Conservation (phyloP, 2,113 vertebrate species). For the Alethe diademata region DNA sequence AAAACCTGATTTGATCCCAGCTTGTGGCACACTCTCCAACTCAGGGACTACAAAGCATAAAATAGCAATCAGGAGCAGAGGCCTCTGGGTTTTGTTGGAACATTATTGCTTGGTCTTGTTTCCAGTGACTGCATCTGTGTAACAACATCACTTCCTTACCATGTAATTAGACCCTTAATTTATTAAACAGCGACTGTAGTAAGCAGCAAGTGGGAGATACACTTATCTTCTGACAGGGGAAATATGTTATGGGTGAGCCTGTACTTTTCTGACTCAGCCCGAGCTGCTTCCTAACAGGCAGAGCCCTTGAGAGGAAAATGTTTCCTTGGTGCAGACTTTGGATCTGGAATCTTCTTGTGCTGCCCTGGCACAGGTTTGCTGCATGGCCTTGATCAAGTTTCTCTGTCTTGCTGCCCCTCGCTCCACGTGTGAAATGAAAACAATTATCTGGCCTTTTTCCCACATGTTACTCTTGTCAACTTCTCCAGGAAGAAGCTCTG, state of each 20-base stretch:
- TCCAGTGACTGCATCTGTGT: slow-evolving; percentile 57
- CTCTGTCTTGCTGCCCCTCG: not conserved
- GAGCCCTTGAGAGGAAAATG: not conserved
- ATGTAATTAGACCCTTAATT: slow-evolving; percentile 63
- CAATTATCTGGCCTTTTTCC: not conserved
- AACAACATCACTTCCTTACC: slow-evolving; percentile 53
- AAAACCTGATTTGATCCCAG: not conserved
- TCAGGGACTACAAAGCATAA: not conserved
- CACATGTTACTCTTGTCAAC: accelerated
- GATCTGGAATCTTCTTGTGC: not conserved
- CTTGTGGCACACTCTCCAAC: not conserved
- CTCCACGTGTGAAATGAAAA: not conserved
- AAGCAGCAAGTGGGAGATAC: slow-evolving; percentile 27
- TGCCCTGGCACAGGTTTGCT: not conserved
- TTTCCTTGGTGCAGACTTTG: not conserved
- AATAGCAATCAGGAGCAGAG: slow-evolving; percentile 35
- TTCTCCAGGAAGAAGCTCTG: not conserved
- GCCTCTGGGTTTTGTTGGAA: slow-evolving; percentile 38
- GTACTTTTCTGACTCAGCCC: not conserved
- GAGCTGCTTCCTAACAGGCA: not conserved
- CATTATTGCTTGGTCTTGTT: slow-evolving; percentile 31
- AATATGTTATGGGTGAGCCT: not conserved
- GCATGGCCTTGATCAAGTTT: not conserved
- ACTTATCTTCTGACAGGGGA: slow-evolving; percentile 18
- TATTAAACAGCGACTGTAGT: slow-evolving; percentile 40